Base-by-base conservation (phyloP, 2,113 vertebrate species). In the Choloepus hoffmanni region DNA sequence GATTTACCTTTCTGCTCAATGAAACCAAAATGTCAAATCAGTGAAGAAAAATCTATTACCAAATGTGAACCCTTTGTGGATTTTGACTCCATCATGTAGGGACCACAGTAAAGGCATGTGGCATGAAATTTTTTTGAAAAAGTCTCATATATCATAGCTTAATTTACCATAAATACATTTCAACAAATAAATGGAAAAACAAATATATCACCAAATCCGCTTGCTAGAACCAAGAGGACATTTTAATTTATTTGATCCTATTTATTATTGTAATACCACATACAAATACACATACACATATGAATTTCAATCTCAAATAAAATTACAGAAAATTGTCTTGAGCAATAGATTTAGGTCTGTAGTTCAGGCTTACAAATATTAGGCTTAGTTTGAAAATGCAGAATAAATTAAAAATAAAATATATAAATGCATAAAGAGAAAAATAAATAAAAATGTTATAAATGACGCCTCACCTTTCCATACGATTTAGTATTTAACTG, bases 1-100 rank as follows among this genome's bases (percentile, higher is more conserved):
- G n/a, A 84, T 92, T 87, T 77, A 62, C 19, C n/a, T 95, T 94
- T 95, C 28, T 79, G 19, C 90, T 93, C n/a, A 82, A 9, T 74
- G 58, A 82, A 96, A 65, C 68, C 14, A 72, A 82, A 90, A 28
- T 30, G 45, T 82, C 33, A 63, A 90, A 74, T 86, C 24, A 91
- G 14, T 33, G 21, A 91, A 72, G n/a, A 36, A 70, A 91, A 92
- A 67, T 3, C 13, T 50, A 70, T 36, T 45, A 50, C 24, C 30
- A 50, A 48, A 92, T 8, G n/a, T 43, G 45, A 45, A 28, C 6
- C 48, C 24, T 89, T 43, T 30, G 7, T 40, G 2, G 23, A 70
- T 90, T 33, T 92, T 23, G 3, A 36, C 48, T 58, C 26, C 2
- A 55, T 88, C 70, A 30, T 24, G 13, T 19, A 78, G 15, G 4